Percentiles rank a stretch among this genome's conserved stretches.
These are phyloP conservation scores for Dinomys branickii DNA, from an alignment of 2,113 vertebrate genomes.

Conservation along the genomic window DNA sequence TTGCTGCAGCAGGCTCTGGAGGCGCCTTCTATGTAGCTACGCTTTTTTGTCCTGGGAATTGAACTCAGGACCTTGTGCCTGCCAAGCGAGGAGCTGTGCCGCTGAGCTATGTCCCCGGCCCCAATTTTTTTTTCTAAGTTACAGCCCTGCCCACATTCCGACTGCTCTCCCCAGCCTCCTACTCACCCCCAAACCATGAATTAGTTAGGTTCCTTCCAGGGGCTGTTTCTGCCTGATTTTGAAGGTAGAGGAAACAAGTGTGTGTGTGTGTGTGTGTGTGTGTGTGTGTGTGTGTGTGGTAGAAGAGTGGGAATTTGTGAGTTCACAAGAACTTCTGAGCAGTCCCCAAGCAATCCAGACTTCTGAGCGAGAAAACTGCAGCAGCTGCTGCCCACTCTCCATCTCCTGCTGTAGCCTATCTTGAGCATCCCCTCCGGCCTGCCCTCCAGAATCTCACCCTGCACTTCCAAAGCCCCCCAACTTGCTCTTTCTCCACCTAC, in stretches of 20 bases:
- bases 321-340: background rate
- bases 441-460: too few relatives aligned
- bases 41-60: too few relatives aligned
- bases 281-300: background rate
- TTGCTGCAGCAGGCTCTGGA: too few relatives aligned
- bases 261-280: background rate
- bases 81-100: too few relatives aligned
- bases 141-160: rapidly evolving
- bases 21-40: too few relatives aligned
- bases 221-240: background rate
- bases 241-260: background rate
- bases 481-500: background rate
- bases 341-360: background rate
- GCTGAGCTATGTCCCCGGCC: too few relatives aligned
- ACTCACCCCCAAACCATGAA: background rate
- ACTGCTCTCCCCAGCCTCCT: background rate
- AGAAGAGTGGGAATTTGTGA: background rate
- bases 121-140: too few relatives aligned
- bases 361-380: background rate
- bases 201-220: background rate
- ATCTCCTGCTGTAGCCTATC: rapidly evolving
- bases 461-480: background rate
- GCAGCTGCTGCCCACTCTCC: rapidly evolving
- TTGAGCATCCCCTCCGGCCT: rapidly evolving
- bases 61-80: too few relatives aligned